Evolutionary conservation across 1,140 invertebrate genomes (phyloP).

Genomic region (Lordiphosa clarofinis): DNA sequence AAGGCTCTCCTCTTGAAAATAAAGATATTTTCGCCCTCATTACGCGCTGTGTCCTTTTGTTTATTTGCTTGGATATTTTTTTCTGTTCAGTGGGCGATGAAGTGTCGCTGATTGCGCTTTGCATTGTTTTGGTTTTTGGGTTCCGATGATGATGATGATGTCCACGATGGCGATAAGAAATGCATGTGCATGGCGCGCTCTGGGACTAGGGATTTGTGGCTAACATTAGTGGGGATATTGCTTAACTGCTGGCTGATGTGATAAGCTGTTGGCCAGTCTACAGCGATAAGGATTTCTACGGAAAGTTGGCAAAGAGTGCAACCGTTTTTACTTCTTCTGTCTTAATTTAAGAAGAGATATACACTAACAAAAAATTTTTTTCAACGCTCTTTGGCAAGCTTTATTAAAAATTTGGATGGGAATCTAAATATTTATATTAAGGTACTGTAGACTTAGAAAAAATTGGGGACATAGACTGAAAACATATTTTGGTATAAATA

Average conservation of each 20-base stretch:
- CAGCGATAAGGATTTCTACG: constrained; percentile 46
- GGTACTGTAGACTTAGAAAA: too few species aligned
- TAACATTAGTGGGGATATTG: constrained; percentile 39
- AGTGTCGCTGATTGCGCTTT: constrained; percentile 78
- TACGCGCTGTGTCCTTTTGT: constrained; percentile 73
- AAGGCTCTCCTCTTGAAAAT: constrained; percentile 62
- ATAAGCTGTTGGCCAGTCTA: constrained; percentile 33
- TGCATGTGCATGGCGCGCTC: constrained; percentile 32
- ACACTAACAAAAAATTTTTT: too few species aligned
- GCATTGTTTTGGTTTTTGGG: constrained; percentile 61
- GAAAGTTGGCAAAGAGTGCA: constrained; percentile 21
- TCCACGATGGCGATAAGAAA: constrained; percentile 59
- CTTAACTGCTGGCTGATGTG: constrained; percentile 51
- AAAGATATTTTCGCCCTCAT: constrained; percentile 77
- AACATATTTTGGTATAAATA: too few species aligned
- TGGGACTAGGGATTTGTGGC: constrained; percentile 5
- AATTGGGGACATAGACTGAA: too few species aligned
- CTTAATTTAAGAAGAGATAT: too few species aligned
- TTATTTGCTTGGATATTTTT: constrained; percentile 40
- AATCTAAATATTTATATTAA: too few species aligned
- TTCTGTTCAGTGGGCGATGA: constrained; percentile 58
- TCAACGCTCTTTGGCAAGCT: too few species aligned
- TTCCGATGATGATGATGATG: constrained; percentile 26
- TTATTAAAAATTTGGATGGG: too few species aligned
- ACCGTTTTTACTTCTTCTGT: constrained; percentile 6